phyloP scores from a whole-genome alignment of 2,797 vertebrate genomes.

The Anolis apletophallus region DNA sequence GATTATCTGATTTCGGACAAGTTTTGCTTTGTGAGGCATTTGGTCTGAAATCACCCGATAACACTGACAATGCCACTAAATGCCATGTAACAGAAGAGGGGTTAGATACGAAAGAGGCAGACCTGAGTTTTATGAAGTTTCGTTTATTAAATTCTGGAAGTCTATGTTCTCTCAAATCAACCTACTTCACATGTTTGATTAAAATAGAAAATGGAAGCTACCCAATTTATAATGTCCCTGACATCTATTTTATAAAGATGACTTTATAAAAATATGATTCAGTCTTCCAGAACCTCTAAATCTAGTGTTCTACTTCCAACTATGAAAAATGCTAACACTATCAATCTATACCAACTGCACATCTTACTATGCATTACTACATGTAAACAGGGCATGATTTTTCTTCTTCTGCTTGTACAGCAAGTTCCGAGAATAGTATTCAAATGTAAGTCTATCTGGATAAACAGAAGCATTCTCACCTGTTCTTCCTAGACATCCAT shows the following conservation, averaged over 20 bases:
- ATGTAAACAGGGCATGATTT: background rate
- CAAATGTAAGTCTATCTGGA: background rate
- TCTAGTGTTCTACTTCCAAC: background rate
- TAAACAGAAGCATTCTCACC: slow-evolving; percentile 73
- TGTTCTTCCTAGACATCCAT: slow-evolving; percentile 89
- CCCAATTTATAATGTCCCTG: too few species aligned
- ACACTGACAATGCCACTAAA: background rate
- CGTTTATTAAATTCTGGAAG: background rate
- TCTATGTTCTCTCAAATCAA: background rate
- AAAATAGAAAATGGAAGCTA: background rate
- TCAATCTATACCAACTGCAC: background rate
- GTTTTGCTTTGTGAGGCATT: background rate
- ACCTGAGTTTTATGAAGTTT: background rate
- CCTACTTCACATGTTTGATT: background rate
- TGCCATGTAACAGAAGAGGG: background rate
- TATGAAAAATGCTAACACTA: background rate
- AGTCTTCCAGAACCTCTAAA: background rate
- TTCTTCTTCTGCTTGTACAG: background rate
- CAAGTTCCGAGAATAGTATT: background rate
- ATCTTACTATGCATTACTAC: background rate
- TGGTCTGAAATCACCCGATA: background rate
- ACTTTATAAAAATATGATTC: background rate
- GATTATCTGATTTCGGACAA: background rate
- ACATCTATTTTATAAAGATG: background rate
- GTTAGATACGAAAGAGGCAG: background rate